A percentile compares a stretch with the other conserved stretches of the same genome.
phyloP scores from a whole-genome alignment of 2,797 vertebrate species.

The Micrastur ruficollis region DNA sequence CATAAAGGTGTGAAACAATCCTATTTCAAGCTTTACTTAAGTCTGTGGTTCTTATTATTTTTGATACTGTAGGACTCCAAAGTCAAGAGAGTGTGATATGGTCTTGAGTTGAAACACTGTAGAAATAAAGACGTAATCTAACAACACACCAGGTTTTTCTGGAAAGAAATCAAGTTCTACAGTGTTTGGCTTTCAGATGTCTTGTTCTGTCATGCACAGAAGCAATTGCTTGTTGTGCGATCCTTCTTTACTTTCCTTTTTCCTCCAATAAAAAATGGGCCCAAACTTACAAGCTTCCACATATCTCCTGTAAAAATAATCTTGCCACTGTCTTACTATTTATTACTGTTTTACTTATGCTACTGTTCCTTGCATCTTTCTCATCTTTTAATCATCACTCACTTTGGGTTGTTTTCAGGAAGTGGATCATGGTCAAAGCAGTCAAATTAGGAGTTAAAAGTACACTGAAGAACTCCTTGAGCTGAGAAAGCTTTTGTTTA shows the following conservation, averaged over 20 bases:
- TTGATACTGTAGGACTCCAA: background rate
- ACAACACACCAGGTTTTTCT: background rate
- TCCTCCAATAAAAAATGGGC: background rate
- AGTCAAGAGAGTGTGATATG: background rate
- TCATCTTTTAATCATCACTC: background rate
- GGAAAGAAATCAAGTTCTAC: background rate
- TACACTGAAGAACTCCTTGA: background rate
- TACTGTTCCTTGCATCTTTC: background rate
- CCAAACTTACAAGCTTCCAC: background rate
- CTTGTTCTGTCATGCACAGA: background rate
- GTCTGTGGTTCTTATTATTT: background rate
- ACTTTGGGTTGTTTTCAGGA: background rate
- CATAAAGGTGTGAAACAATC: slow-evolving; percentile 80
- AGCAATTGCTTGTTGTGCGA: background rate
- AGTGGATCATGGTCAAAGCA: background rate
- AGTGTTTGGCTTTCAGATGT: background rate
- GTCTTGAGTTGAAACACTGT: background rate
- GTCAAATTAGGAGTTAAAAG: background rate
- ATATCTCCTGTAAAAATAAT: background rate
- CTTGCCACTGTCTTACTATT: background rate
- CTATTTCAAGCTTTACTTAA: background rate
- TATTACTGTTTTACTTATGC: background rate
- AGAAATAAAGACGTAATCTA: background rate
- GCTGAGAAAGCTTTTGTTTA: background rate
- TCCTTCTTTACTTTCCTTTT: background rate